Evolutionary conservation across 2,888 invertebrate species (phyloP), one percentile per base, ranked within the genome.

Genomic region (Chloromyia formosa): DNA sequence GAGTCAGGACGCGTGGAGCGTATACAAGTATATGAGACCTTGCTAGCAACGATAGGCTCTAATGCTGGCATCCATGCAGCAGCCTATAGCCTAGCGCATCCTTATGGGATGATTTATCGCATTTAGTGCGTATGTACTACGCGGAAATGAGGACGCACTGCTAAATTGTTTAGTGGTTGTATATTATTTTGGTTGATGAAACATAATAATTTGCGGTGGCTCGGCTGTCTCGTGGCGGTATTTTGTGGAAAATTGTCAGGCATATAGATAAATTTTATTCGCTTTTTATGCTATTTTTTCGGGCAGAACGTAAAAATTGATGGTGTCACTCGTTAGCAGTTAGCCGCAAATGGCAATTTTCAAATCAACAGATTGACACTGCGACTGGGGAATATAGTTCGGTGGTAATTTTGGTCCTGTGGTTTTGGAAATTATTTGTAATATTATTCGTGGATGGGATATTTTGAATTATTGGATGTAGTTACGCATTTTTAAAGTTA

Each of bases 101-200:
- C 61, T 23, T 23, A 23, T 27, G 35, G 20, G 10, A 61, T 61
- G 61, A 61, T 61, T 61, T 61, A 61, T 61, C 27, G 61, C 12
- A 27, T 61, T 61, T 14, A 20, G 35, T 61, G 35, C 61, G 27
- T 61, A 16, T 35, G 35, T 61, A n/a, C n/a, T n/a, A n/a, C 27
- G 14, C 35, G 27, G 61, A 27, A 61, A 61, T 61, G 61, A 35
- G 61, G 14, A n/a, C n/a, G n/a, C 20, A 27, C 23, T 23, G 35
- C 35, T 61, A 61, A 61, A 61, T 61, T 61, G 61, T n/a, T n/a
- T n/a, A 14, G 12, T 3, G 27, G 61, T 35, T 10, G 27, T 7
- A 35, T 61, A 61, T 61, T 35, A 61, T 61, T 61, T 61, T 10
- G 61, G n/a, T 61, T 61, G 61, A 61, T 35, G 61, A 16, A 14